Evolutionary conservation across 92 coral and sea anemone species (phyloP).

Genomic region (Bergia sp.): DNA sequence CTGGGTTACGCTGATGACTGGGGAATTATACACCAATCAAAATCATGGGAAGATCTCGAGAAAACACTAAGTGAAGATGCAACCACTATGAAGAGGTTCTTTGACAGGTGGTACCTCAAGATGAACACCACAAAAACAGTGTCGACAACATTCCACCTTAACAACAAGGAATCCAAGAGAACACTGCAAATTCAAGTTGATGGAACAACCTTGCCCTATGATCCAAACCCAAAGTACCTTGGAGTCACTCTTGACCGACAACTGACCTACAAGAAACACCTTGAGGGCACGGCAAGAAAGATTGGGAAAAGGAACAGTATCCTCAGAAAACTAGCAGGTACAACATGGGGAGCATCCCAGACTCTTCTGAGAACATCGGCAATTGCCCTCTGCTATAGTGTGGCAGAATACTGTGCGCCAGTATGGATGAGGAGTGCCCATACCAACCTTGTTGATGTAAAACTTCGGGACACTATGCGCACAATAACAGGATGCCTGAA

Average conservation of each 20-base stretch:
- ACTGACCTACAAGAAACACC: not conserved
- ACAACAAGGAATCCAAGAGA: not conserved
- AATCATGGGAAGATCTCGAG: not conserved
- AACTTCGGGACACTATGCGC: not conserved
- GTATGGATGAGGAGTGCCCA: not conserved
- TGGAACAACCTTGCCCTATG: not conserved
- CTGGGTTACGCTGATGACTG: not conserved
- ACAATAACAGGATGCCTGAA: not conserved
- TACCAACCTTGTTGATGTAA: not conserved
- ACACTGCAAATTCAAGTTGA: not conserved
- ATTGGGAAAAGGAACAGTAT: not conserved
- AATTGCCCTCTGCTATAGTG: not conserved
- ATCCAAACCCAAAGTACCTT: not conserved
- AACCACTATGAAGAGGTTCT: not conserved
- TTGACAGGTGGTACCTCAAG: not conserved
- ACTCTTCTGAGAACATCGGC: not conserved
- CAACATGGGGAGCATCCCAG: not conserved
- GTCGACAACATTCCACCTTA: not conserved
- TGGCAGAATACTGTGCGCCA: not conserved
- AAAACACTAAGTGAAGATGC: not conserved
- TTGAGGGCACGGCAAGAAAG: not conserved
- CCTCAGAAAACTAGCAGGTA: not conserved
- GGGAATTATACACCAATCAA: not conserved
- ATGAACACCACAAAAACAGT: not conserved
- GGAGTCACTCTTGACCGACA: not conserved